These are phyloP conservation scores for Zaprionus davidi DNA, from an alignment of 1,140 invertebrate genomes.

Conservation along the genomic window DNA sequence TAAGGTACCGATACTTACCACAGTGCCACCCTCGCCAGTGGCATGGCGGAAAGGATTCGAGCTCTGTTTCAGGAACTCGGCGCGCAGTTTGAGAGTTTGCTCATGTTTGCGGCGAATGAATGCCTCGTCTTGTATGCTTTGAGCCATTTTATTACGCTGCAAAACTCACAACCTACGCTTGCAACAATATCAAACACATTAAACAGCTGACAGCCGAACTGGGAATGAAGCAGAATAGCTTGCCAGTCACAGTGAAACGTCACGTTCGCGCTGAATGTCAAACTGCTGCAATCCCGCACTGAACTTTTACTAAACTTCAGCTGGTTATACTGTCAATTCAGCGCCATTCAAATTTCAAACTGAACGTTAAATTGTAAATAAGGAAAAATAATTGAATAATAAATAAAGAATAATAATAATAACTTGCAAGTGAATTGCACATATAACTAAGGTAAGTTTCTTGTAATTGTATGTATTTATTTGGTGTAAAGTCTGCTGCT, in stretches of 20 bases:
- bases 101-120: conserved; percentile 77
- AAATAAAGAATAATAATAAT: background rate
- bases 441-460: conserved; percentile 20
- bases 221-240: conserved; percentile 28
- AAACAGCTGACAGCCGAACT: conserved; percentile 59
- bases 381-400: background rate
- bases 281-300: conserved; percentile 8
- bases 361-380: background rate
- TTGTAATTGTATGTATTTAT: background rate
- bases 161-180: conserved; percentile 31
- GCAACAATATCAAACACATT: conserved; percentile 20
- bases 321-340: conserved; percentile 36
- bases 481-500: conserved; percentile 62
- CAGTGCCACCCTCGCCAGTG: conserved; percentile 85
- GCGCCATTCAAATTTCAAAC: conserved; percentile 21
- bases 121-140: conserved; percentile 59
- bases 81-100: conserved; percentile 73
- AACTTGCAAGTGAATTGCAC: background rate
- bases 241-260: conserved; percentile 23
- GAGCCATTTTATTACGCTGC: conserved; percentile 58
- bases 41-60: conserved; percentile 88
- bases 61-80: conserved; percentile 88
- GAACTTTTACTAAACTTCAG: background rate
- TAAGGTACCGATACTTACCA: conserved; percentile 85
- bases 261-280: background rate